Base-by-base conservation (phyloP, 2,888 invertebrate species). In the Epiblema foenella region DNA sequence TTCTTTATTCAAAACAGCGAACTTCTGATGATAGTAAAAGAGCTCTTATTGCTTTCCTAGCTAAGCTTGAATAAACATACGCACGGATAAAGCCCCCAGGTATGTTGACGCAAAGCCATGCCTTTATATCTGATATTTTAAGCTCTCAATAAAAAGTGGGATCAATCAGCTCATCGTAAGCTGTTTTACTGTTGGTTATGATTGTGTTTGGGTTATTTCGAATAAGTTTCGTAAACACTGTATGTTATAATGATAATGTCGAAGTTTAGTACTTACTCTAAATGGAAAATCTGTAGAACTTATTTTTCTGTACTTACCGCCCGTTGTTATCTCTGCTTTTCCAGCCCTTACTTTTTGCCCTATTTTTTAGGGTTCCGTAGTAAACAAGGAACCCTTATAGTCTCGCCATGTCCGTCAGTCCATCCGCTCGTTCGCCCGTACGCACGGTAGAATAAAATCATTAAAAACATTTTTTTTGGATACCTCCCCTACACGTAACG, bases 61-160 rank as follows among this genome's bases (percentile, higher is more conserved):
- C 54, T 71, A 71, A 67, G 71, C 71, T 67, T 67, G 39, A 62
- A 71, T 62, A 71, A 71, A 71, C 67, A 66, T 54, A 66, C 71
- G 51, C 54, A 71, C 66, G 51, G n/a, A 60, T 71, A 71, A 67
- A 71, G 71, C 71, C 62, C 71, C 62, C 71, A 67, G 71, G 66
- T 67, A 71, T 71, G 71, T 71, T 71, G 71, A 71, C 66, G 71
- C 24, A 66, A 62, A 71, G 60, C 71, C 56, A 56, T 49, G 51
- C 17, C 56, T 57, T 67, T 57, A 71, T 67, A 71, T 60, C 24
- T 51, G 56, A 62, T 71, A 67, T 67, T 66, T 71, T 71, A 71
- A 71, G 67, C 62, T 42, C 70, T 71, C 71, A 71, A 71, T 71
- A 71, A 71, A 71, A 67, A 66, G 60, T 57, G 49, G 67, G 67